Base-by-base conservation (phyloP, 2,797 vertebrate species). In the Falco columbarius region DNA sequence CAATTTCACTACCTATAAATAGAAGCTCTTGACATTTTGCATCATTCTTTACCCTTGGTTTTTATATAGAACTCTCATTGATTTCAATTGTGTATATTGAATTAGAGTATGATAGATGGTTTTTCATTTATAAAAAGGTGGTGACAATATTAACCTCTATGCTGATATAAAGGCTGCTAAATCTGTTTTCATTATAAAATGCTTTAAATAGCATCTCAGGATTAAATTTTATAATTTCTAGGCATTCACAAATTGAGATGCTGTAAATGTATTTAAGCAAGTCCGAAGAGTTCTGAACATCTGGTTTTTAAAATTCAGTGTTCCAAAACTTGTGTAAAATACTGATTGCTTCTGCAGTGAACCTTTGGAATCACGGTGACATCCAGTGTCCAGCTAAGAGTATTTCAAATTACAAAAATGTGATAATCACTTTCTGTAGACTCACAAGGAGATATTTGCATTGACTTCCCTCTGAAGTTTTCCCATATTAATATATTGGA, bases 11-110 rank as follows among this genome's bases (percentile, higher is more conserved):
- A 34, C 22, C 68, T 93, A 88, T 79, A 91, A 95, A 95, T 95
- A 93, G 68, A 85, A 91, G 38, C 87, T 91, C 87, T 94, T 96
- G 94, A 94, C 85, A 95, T 96, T 96, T 95, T 89, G 27, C 68
- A 93, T 88, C 73, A n/a, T 91, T 86, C 75, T 91, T 72, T 95
- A 74, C 54, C 61, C 86, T 95, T 94, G 79, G 24, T 92, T 79
- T 93, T 93, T 95, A 72, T 90, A 91, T 93, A 94, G 93, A 90
- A 54, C 26, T 76, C 54, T 91, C 65, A 89, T 79, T 95, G 94
- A 88, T 93, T 94, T 92, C 72, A 68, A 3, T 74, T 90, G 54
- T 94, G 12, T 94, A 23, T 92, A 79, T 81, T 94, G 92, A 91
- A 95, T 92, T 94, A 92, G 61, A 65, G 61, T 55, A 75, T 82